Percentiles rank a stretch among this genome's conserved stretches.
Evolutionary conservation across 2,797 vertebrate species (phyloP).

Genomic region (Sarcoramphus papa): DNA sequence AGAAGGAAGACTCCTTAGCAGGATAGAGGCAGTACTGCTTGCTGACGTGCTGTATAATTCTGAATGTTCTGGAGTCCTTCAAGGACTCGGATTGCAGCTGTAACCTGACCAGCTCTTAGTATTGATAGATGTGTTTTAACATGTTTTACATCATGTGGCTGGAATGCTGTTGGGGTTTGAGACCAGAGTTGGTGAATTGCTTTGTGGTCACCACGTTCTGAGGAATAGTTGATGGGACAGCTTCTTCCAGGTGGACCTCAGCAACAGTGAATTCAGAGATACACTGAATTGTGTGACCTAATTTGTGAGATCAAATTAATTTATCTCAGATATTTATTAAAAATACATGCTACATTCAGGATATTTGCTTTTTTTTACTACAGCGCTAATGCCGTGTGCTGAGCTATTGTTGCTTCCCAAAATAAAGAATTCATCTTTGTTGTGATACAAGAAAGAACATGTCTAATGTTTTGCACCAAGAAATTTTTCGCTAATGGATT

Average conservation of each 20-base stretch:
- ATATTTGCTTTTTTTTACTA: neutral
- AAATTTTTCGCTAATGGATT: constrained; percentile 54
- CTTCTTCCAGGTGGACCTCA: neutral
- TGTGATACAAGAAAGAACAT: constrained; percentile 67
- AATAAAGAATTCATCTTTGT: constrained; percentile 60
- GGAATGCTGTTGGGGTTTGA: neutral
- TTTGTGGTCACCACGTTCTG: neutral
- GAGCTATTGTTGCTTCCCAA: constrained; percentile 41
- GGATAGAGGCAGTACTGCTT: neutral
- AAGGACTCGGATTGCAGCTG: neutral
- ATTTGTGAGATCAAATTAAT: neutral
- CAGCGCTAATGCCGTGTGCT: constrained; percentile 7
- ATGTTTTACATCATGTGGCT: neutral
- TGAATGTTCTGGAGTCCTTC: neutral
- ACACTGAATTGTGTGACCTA: neutral
- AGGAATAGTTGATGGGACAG: neutral
- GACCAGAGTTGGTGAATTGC: neutral
- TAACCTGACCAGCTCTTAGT: neutral
- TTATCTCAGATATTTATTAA: neutral
- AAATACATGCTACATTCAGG: neutral
- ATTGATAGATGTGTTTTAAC: neutral
- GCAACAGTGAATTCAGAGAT: neutral
- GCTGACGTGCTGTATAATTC: fast-evolving
- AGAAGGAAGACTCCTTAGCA: neutral
- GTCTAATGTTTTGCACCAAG: constrained; percentile 49